These are phyloP conservation scores for Hirudo medicinalis DNA, from an alignment of 1,140 invertebrate genomes.

Conservation along the genomic window DNA sequence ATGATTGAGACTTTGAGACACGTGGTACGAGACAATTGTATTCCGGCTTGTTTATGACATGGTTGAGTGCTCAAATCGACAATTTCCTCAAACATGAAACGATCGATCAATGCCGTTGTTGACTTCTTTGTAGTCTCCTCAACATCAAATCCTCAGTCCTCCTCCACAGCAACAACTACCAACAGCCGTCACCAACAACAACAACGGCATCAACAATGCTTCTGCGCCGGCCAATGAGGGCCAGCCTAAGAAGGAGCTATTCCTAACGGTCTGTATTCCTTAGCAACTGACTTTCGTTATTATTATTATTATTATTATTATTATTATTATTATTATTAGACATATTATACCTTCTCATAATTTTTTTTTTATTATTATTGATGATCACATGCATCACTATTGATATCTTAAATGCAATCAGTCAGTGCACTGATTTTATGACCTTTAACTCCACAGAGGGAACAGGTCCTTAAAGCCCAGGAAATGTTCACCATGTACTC, in stretches of 20 bases:
- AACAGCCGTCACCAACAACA: neutral
- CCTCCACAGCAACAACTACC: conserved; percentile 35
- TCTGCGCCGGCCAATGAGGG: conserved; percentile 18
- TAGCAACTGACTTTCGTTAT: neutral
- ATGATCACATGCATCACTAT: neutral
- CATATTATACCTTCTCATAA: too few relatives aligned
- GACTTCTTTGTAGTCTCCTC: conserved; percentile 26
- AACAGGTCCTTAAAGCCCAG: conserved; percentile 90
- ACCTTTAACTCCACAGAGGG: conserved; percentile 46
- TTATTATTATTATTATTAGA: neutral
- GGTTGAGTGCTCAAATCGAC: too few relatives aligned
- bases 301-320: neutral
- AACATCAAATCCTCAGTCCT: conserved; percentile 26
- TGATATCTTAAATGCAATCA: too few relatives aligned
- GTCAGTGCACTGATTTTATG: too few relatives aligned
- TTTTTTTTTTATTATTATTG: too few relatives aligned
- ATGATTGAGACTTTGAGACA: too few relatives aligned
- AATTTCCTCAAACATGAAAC: too few relatives aligned
- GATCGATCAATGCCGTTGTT: too few relatives aligned
- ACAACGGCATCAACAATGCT: conserved; percentile 21
- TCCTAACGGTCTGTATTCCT: conserved; percentile 55
- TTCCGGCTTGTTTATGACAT: too few relatives aligned
- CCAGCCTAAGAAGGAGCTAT: conserved; percentile 50
- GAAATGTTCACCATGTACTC: conserved; percentile 94
- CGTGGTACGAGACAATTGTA: too few relatives aligned